These are phyloP conservation scores for Caenorhabditis imperialis DNA, from an alignment of 2,888 invertebrate genomes.

Conservation along the genomic window DNA sequence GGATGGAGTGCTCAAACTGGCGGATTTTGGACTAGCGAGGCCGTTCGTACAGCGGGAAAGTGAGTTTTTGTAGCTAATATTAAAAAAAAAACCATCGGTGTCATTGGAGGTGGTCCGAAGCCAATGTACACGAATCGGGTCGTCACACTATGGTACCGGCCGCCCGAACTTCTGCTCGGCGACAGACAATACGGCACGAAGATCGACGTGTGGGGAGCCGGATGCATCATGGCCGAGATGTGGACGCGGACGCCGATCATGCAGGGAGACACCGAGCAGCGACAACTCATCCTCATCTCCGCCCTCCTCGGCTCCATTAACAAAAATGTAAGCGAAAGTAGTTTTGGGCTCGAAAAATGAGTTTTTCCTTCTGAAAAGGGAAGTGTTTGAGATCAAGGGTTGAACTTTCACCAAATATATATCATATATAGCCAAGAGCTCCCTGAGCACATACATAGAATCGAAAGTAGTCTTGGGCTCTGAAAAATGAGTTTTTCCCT, in stretches of 20 bases:
- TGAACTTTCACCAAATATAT: no score
- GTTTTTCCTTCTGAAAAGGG: no score
- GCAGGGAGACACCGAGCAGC: constrained; percentile 93
- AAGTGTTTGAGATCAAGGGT: no score
- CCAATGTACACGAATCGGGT: constrained; percentile 92
- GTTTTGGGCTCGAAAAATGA: not conserved
- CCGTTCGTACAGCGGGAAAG: constrained; percentile 78
- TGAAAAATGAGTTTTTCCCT: no score
- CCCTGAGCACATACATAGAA: no score
- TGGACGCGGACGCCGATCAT: constrained; percentile 88
- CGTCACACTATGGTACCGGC: constrained; percentile 94
- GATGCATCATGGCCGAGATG: constrained; percentile 99
- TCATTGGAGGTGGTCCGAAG: not conserved
- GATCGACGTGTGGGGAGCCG: constrained; percentile 92
- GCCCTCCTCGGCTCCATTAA: constrained; percentile 96
- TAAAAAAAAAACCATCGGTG: no score
- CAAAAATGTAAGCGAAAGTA: constrained; percentile 83
- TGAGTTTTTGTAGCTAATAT: constrained; percentile 19
- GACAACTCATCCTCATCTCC: constrained; percentile 93
- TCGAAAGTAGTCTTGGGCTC: no score
- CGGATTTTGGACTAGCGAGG: constrained; percentile 96
- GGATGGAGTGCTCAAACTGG: constrained; percentile 92
- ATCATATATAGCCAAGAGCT: no score
- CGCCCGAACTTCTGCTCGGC: constrained; percentile 78
- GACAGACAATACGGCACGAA: constrained; percentile 93